phyloP scores from a whole-genome alignment of 1,140 invertebrate genomes.

The Acromyrmex charruanus region DNA sequence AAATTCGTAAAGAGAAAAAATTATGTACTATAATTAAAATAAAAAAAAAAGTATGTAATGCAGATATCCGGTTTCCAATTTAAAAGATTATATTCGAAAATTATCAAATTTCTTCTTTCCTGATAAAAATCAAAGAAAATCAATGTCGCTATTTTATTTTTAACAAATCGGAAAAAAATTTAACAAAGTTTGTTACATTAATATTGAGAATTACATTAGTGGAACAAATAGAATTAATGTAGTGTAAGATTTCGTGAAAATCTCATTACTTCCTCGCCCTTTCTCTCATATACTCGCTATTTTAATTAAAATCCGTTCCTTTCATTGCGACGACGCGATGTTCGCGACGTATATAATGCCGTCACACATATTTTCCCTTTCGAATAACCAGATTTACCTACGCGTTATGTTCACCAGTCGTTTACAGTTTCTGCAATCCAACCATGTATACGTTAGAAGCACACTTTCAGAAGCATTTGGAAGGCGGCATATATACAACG shows the following conservation, averaged over 20 bases:
- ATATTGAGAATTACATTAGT: not conserved
- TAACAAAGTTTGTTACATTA: not conserved
- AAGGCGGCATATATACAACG: too few species aligned
- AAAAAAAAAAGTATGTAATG: not conserved
- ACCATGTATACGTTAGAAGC: not conserved
- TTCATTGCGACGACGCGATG: not conserved
- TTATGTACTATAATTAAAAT: not conserved
- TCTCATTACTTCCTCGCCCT: not conserved
- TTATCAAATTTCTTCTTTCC: not conserved
- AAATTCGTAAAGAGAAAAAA: not conserved
- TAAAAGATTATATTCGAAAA: not conserved
- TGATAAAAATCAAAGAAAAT: not conserved
- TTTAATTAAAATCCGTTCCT: constrained; percentile 30
- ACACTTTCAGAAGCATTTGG: not conserved
- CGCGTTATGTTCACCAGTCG: not conserved
- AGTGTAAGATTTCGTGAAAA: not conserved
- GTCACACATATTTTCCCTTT: constrained; percentile 44
- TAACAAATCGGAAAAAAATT: not conserved
- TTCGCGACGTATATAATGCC: not conserved
- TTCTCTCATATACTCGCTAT: not conserved
- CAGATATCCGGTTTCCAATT: not conserved
- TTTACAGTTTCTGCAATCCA: constrained; percentile 18
- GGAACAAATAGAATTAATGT: not conserved
- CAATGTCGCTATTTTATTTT: not conserved
- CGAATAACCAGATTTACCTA: constrained; percentile 28